Conservation (phyloP, 1,140 invertebrate genomes). For the Augochlora pura region DNA sequence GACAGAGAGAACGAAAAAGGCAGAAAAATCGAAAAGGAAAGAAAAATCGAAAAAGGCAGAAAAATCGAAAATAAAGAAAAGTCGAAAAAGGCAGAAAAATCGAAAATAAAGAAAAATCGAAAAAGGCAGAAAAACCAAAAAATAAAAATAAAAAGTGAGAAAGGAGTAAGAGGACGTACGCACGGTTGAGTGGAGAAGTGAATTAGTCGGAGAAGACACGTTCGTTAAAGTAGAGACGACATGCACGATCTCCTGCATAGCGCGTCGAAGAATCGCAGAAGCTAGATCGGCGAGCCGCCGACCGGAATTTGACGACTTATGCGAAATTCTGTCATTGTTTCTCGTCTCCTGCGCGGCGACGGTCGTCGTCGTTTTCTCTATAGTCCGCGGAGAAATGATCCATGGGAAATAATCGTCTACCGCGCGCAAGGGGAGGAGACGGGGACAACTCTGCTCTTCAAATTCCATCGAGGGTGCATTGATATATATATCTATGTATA, state of each 20-base stretch:
- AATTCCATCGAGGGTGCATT: background rate
- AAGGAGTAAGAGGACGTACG: constrained; percentile 22
- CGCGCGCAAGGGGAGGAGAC: too few relatives aligned
- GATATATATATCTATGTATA: too few relatives aligned
- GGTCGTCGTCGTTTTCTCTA: background rate
- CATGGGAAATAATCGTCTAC: too few relatives aligned
- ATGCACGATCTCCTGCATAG: constrained; percentile 49
- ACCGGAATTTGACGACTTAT: background rate
- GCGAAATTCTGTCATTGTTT: background rate
- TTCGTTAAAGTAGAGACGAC: constrained; percentile 44
- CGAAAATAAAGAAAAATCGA: too few relatives aligned
- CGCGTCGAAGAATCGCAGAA: background rate
- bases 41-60: constrained; percentile 17
- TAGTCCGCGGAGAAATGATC: too few relatives aligned
- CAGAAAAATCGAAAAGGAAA: too few relatives aligned
- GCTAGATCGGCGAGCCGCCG: constrained; percentile 29
- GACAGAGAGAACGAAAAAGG: too few relatives aligned
- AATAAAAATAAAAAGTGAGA: constrained; percentile 9
- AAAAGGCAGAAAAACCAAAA: too few relatives aligned
- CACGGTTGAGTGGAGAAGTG: constrained; percentile 20
- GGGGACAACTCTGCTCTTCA: background rate
- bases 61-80: background rate
- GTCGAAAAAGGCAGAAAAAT: too few relatives aligned
- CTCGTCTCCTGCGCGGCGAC: background rate
- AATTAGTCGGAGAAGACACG: constrained; percentile 48